These are phyloP conservation scores for Melanotaenia boesemani DNA, from an alignment of 2,797 vertebrate species.

Conservation along the genomic window DNA sequence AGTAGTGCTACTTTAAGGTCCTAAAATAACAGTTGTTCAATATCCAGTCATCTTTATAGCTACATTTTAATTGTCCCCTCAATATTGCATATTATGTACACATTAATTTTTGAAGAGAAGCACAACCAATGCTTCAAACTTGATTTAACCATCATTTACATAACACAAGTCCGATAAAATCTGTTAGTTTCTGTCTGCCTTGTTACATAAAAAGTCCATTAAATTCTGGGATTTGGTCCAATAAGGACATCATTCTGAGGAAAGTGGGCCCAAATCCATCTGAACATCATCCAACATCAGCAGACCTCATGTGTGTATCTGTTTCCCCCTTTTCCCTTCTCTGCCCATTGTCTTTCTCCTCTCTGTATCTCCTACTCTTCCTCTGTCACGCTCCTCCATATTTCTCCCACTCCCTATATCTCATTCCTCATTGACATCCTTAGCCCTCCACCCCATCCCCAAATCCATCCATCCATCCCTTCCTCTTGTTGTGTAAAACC, in stretches of 20 bases:
- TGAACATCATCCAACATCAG: conserved; percentile 10
- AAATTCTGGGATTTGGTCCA: conserved; percentile 2
- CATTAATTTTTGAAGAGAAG: neutral
- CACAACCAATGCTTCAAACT: neutral
- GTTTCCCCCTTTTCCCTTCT: neutral
- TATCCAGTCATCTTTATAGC: too few species aligned
- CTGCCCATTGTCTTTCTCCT: conserved; percentile 16
- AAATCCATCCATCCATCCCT: conserved; percentile 29
- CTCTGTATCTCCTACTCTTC: conserved; percentile 26
- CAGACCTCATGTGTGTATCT: conserved; percentile 3
- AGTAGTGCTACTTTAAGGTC: too few species aligned
- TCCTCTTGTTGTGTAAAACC: conserved; percentile 51
- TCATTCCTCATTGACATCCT: conserved; percentile 34
- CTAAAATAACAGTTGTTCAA: too few species aligned
- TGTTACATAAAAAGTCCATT: neutral
- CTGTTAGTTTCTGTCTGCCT: neutral
- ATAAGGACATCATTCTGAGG: neutral
- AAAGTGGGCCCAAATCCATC: neutral
- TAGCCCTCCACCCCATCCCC: neutral
- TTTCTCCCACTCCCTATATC: conserved; percentile 45
- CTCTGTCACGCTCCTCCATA: conserved; percentile 34
- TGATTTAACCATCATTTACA: neutral
- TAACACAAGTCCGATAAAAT: neutral
- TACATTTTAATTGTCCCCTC: neutral
- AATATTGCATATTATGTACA: neutral